These are phyloP conservation scores for Streptopelia turtur DNA, from an alignment of 2,797 vertebrate species.

Conservation along the genomic window DNA sequence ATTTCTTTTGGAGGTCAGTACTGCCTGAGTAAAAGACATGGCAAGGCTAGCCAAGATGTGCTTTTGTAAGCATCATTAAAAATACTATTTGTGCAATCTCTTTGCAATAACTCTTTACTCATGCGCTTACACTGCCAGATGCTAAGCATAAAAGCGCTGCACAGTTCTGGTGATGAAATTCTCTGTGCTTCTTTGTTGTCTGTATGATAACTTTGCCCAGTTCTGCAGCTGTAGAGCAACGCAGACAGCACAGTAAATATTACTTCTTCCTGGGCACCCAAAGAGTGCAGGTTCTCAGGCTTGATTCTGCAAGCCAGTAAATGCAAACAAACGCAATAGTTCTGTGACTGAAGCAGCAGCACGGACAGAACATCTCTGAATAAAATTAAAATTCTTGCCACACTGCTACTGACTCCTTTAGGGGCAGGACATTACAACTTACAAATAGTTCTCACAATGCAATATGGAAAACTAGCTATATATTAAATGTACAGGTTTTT, in stretches of 20 bases:
- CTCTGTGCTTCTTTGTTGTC: neutral
- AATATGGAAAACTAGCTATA: neutral
- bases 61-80: conserved; percentile 43
- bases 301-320: neutral
- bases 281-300: neutral
- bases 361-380: neutral
- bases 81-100: conserved; percentile 26
- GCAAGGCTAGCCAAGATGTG: neutral
- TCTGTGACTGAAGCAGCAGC: neutral
- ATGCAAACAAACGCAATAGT: neutral
- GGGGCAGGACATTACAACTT: neutral
- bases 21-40: neutral
- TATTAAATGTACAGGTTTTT: neutral
- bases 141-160: conserved; percentile 25
- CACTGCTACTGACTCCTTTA: neutral
- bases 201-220: neutral
- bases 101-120: conserved; percentile 27
- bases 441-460: neutral
- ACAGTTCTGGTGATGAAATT: conserved; percentile 31
- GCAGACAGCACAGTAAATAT: conserved; percentile 12
- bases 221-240: conserved; percentile 24
- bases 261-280: conserved; percentile 19
- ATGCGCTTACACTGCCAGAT: conserved; percentile 11
- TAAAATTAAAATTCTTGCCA: conserved; percentile 30
- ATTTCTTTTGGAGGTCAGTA: neutral